Conservation (phyloP, 1,140 invertebrate species). For the Drosophila ohnishii region DNA sequence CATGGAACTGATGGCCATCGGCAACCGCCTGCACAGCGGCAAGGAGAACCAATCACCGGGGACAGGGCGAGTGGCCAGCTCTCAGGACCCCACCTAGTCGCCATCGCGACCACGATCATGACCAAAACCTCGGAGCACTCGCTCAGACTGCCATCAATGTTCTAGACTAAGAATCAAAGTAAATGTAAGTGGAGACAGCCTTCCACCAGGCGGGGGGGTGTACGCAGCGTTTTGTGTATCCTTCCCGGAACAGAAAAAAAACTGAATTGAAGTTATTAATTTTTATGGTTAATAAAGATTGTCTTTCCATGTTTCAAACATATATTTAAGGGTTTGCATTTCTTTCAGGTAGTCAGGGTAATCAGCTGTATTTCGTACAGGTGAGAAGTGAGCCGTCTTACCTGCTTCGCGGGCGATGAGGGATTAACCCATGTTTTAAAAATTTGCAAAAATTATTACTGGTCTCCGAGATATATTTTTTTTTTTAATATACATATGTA, state of each 20-base stretch:
- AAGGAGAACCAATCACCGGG: slow-evolving; percentile 70
- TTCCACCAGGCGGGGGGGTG: slow-evolving; percentile 15
- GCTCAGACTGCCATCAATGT: slow-evolving; percentile 56
- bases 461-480: too few species aligned
- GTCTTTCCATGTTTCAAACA: slow-evolving; percentile 81
- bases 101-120: background rate
- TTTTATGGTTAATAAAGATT: slow-evolving; percentile 54
- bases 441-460: too few species aligned
- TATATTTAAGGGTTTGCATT: slow-evolving; percentile 8
- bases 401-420: background rate
- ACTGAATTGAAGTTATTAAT: slow-evolving; percentile 7
- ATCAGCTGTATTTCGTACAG: background rate
- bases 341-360: slow-evolving; percentile 27
- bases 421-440: background rate
- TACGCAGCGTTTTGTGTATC: slow-evolving; percentile 59
- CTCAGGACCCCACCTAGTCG: slow-evolving; percentile 42
- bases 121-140: slow-evolving; percentile 55
- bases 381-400: background rate
- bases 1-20: slow-evolving; percentile 67
- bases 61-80: background rate
- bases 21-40: slow-evolving; percentile 53
- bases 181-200: slow-evolving; percentile 3
- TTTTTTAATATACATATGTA: too few species aligned
- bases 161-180: slow-evolving; percentile 55
- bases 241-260: background rate